Evolutionary conservation across 1,140 invertebrate genomes (phyloP), one percentile per base, ranked within the genome.

Genomic region (Bombus superbus): DNA sequence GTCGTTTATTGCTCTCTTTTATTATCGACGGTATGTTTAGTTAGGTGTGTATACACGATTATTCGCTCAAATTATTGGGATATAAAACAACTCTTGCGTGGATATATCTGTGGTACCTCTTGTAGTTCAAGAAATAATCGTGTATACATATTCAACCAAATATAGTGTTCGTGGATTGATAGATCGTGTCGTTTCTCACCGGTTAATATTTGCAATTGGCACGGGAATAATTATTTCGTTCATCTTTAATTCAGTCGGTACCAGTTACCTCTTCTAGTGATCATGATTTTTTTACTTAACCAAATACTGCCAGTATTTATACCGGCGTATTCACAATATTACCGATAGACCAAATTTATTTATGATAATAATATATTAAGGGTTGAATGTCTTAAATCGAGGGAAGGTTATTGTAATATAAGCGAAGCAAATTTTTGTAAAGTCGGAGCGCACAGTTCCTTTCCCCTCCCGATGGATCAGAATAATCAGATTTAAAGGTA

Each of bases 331-430:
- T 94, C 93, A 94, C 93, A 94, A 94, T 95, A 95, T 95, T 95
- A 95, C 93, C 94, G 93, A 95, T 95, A 95, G 94, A 95, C 94
- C 94, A 95, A 95, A 95, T 94, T 95, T 95, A 95, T 95, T 95
- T 95, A 95, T 95, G 94, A 95, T 95, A 95, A 95, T 95, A 95
- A 95, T 95, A 95, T 95, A 94, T 94, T 94, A 90, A 94, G 92
- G 92, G 92, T 94, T 93, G 92, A 90, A 94, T 93, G 91, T 95
- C 92, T 92, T 93, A 91, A 94, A 92, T 91, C 90, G 89, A 92
- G 92, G 90, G 90, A 92, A 92, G 89, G 92, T 94, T 95, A 94
- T 93, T 95, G 93, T 95, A 94, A 93, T 94, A 94, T 95, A 92
- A 92, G 92, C 78, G 80, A 92, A 90, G 85, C 74, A 93, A 92